phyloP scores from a whole-genome alignment of 1,140 invertebrate species.

The Lanistes nyassanus region DNA sequence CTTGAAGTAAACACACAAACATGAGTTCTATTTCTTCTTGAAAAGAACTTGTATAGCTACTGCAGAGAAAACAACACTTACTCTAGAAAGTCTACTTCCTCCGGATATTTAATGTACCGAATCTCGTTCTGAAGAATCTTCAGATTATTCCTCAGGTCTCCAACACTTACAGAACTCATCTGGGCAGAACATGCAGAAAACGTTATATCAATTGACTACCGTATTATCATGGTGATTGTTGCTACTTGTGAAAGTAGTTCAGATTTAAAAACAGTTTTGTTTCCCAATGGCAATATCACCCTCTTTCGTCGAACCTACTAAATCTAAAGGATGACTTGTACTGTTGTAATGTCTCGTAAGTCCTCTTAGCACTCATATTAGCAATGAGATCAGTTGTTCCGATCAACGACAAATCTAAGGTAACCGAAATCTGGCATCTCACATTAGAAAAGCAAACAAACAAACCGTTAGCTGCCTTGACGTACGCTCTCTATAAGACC shows the following conservation, averaged over 20 bases:
- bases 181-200: background rate
- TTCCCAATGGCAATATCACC: background rate
- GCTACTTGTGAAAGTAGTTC: background rate
- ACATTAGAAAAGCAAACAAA: background rate
- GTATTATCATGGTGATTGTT: background rate
- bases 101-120: constrained; percentile 41
- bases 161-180: constrained; percentile 17
- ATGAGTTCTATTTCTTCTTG: background rate
- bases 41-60: background rate
- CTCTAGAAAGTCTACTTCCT: constrained; percentile 42
- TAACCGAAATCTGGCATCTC: background rate
- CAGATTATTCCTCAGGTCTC: constrained; percentile 53
- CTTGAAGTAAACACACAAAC: background rate
- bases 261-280: background rate
- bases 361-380: no score
- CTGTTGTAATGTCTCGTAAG: background rate
- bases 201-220: background rate
- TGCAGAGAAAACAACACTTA: constrained; percentile 21
- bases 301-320: background rate
- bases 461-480: background rate
- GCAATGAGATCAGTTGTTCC: background rate
- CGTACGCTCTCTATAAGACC: background rate
- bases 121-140: constrained; percentile 42
- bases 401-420: background rate
- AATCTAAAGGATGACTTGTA: background rate